phyloP scores from a whole-genome alignment of 2,888 invertebrate genomes.

The Epinotia nisella region DNA sequence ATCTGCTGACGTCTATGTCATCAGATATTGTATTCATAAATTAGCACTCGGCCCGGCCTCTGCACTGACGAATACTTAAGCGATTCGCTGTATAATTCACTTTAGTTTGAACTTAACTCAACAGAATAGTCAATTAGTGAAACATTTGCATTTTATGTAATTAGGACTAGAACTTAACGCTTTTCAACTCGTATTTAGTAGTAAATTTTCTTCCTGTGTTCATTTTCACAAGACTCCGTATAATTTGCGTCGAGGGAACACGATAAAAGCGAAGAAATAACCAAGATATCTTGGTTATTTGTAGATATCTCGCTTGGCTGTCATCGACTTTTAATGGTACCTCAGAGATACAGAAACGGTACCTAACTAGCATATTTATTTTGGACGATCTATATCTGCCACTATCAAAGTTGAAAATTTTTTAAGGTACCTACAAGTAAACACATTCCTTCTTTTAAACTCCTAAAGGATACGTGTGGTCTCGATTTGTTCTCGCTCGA shows the following conservation, averaged over 20 bases:
- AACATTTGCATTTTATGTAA: conserved; percentile 2
- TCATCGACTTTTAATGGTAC: background rate
- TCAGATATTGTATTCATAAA: conserved; percentile 24
- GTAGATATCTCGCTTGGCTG: background rate
- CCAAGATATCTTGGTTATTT: no score
- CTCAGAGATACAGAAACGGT: background rate
- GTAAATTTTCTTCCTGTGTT: background rate
- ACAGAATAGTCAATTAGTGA: background rate
- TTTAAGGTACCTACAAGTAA: no score
- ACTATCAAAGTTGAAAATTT: no score
- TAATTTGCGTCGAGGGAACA: conserved; percentile 11
- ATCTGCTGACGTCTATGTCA: conserved; percentile 27
- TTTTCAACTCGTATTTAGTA: background rate
- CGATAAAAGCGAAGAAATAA: background rate
- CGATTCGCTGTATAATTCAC: conserved; percentile 3
- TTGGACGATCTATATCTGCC: no score
- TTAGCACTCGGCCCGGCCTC: conserved; percentile 19
- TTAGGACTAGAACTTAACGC: background rate
- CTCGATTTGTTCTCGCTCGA: no score
- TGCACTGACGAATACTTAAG: background rate
- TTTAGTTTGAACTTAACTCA: conserved; percentile 3
- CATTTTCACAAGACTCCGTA: conserved; percentile 1
- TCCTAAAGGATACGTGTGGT: no score
- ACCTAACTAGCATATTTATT: no score
- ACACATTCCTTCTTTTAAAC: no score